Evolutionary conservation across 2,888 invertebrate genomes (phyloP).

Genomic region (Aphodius sticticus): DNA sequence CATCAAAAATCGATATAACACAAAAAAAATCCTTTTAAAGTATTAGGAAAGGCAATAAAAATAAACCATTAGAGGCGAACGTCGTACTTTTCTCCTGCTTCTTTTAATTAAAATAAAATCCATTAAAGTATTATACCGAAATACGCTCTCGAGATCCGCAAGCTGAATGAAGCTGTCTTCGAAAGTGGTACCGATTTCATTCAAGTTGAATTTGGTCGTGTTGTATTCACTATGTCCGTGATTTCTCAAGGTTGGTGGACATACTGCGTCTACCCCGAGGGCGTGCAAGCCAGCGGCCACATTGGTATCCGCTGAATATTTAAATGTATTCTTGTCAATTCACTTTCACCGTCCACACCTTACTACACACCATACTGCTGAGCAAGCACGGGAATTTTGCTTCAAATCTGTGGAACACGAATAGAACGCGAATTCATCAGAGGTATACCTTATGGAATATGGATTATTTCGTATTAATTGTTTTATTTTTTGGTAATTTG

Average conservation of each 20-base stretch:
- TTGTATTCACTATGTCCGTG: not conserved
- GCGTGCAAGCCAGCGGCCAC: not conserved
- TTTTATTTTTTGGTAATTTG: no score
- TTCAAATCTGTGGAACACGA: not conserved
- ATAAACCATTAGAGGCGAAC: not conserved
- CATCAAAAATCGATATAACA: no score
- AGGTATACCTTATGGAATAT: no score
- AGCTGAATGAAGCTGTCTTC: not conserved
- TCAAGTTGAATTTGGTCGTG: not conserved
- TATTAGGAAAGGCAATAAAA: not conserved
- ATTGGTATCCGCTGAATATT: not conserved
- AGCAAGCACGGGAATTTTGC: not conserved
- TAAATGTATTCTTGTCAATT: not conserved
- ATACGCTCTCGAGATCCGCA: not conserved
- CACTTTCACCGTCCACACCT: slow-evolving; percentile 4
- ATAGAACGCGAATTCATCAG: no score
- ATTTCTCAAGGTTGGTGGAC: not conserved
- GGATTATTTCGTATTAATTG: not conserved
- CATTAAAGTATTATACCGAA: not conserved
- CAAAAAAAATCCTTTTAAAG: no score
- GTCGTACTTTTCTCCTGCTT: not conserved
- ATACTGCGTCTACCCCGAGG: not conserved
- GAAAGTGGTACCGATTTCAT: not conserved
- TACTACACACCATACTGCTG: not conserved
- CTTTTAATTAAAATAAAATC: not conserved